Evolutionary conservation across 2,888 invertebrate genomes (phyloP), one percentile per base, ranked within the genome.

Genomic region (Empis livida): DNA sequence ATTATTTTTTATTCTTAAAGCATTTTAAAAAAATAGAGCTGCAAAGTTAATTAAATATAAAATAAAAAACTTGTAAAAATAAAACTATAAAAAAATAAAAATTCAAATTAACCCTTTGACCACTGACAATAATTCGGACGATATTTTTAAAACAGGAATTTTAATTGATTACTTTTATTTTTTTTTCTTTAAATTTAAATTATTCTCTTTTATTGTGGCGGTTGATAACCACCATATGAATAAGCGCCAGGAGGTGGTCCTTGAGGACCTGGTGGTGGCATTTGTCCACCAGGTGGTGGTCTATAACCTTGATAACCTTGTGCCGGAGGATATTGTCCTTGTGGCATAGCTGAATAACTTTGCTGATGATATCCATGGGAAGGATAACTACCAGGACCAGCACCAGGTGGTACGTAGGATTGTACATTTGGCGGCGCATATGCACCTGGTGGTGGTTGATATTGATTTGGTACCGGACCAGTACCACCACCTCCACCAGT

Each of bases 181-280:
- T 20, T 20, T 20, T 3, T 20, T 27, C 5, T 27, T 6, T 27
- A 27, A 8, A 27, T 27, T 27, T 5, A 20, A 20, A 5, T 15
- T 37, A 10, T 15, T 15, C 6, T 37, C 11, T 38, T 10, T 6
- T 45, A 42, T 61, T 61, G 67, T 55, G 67, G 68, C 31, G 85
- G 84, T 51, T 87, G 87, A 59, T 87, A 86, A 62, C 85, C 86
- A 44, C 84, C 80, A 62, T 86, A 87, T 37, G 84, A 79, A 62
- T 88, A 88, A 50, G 79, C 78, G 49, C 81, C 80, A 54, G 84
- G 82, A 8, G 84, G 83, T 17, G 80, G 81, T 5, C 80, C 82
- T 52, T 1, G 20, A 20, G 20, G 20, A 20, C 20, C 20, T 20
- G 79, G 78, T 1, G 55, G 54, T 23, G 66, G 67, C 40, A 64